These are phyloP conservation scores for Phengaris alcon DNA, from an alignment of 2,888 invertebrate genomes.

Conservation along the genomic window DNA sequence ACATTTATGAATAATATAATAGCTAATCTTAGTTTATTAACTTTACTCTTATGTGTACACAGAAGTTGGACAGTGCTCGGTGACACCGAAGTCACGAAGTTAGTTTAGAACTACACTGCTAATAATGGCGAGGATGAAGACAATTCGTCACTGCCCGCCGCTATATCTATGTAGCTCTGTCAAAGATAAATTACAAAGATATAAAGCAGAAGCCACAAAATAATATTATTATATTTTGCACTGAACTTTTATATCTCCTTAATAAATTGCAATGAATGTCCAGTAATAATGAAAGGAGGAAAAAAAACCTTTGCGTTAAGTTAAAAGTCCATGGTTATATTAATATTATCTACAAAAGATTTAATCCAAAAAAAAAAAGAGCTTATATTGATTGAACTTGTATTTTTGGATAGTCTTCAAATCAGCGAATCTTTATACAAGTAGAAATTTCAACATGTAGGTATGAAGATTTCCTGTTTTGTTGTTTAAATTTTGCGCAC, in stretches of 20 bases:
- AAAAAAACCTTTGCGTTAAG: neutral
- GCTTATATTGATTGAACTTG: too few relatives aligned
- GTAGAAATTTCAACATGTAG: too few relatives aligned
- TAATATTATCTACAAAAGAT: neutral
- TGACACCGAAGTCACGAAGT: constrained; percentile 19
- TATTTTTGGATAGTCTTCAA: too few relatives aligned
- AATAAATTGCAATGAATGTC: constrained; percentile 11
- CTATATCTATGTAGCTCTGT: constrained; percentile 9
- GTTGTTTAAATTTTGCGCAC: too few relatives aligned
- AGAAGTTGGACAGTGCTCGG: neutral
- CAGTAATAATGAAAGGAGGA: neutral
- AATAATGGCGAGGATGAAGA: constrained; percentile 15
- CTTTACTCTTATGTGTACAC: neutral
- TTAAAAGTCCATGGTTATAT: neutral
- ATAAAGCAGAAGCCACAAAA: neutral
- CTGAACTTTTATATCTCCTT: constrained; percentile 4
- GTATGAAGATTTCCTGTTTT: too few relatives aligned
- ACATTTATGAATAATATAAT: constrained; percentile 12
- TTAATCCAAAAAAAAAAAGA: too few relatives aligned
- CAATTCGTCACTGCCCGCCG: constrained; percentile 12
- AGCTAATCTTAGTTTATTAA: constrained; percentile 15
- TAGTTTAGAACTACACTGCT: constrained; percentile 15
- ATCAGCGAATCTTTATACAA: too few relatives aligned
- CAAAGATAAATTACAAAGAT: constrained; percentile 18
- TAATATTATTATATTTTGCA: neutral